Conservation (phyloP, 2,888 invertebrate species). For the Choreutis nemorana region DNA sequence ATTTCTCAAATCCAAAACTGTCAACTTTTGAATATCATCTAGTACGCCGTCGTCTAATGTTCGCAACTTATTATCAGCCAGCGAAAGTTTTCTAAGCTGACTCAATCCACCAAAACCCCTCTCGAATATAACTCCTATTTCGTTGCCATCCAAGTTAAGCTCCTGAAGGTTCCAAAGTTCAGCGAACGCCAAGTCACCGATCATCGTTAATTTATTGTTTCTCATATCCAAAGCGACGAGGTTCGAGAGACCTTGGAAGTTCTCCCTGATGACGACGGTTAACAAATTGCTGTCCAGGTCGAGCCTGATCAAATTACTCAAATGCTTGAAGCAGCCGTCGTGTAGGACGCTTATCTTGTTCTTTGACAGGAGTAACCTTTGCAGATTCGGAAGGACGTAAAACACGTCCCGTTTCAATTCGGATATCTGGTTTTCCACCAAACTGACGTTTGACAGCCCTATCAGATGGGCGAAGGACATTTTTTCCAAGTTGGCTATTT, state of each 20-base stretch:
- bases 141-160: slow-evolving; percentile 74
- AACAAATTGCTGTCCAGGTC: slow-evolving; percentile 82
- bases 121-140: slow-evolving; percentile 77
- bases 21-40: slow-evolving; percentile 73
- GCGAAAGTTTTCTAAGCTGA: slow-evolving; percentile 74
- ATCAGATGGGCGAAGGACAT: slow-evolving; percentile 79
- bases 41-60: slow-evolving; percentile 76
- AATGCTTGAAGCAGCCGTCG: slow-evolving; percentile 81
- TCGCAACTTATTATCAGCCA: slow-evolving; percentile 79
- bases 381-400: slow-evolving; percentile 75
- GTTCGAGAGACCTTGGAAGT: slow-evolving; percentile 78
- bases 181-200: slow-evolving; percentile 83
- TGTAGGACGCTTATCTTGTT: slow-evolving; percentile 87
- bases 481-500: slow-evolving; percentile 72
- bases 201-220: slow-evolving; percentile 78
- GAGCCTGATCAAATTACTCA: slow-evolving; percentile 77
- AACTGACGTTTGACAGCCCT: slow-evolving; percentile 72
- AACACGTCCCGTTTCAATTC: slow-evolving; percentile 80
- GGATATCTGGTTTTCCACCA: slow-evolving; percentile 79
- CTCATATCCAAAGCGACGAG: slow-evolving; percentile 78
- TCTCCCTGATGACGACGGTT: slow-evolving; percentile 76
- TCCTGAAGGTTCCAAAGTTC: slow-evolving; percentile 80
- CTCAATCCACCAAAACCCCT: slow-evolving; percentile 80
- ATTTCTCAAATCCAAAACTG: slow-evolving; percentile 78
- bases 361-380: slow-evolving; percentile 80